These are phyloP conservation scores for Rousettus madagascariensis DNA, from an alignment of 2,797 vertebrate species.

Conservation along the genomic window DNA sequence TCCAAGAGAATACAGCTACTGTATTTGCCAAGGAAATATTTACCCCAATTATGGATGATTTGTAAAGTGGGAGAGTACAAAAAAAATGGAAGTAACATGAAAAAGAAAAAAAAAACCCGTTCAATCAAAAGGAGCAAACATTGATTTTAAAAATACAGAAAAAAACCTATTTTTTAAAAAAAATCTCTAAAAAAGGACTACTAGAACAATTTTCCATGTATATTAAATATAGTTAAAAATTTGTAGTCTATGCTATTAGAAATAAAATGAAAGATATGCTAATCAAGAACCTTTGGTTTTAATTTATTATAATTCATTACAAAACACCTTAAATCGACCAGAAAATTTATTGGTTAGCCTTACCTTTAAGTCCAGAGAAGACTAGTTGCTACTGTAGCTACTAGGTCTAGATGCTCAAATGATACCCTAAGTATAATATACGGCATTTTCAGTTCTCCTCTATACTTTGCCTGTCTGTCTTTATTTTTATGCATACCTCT, in stretches of 20 bases:
- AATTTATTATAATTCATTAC: neutral
- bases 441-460: neutral
- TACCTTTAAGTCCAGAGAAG: neutral
- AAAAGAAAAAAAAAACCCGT: neutral
- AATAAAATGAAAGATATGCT: neutral
- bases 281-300: neutral
- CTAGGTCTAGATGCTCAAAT: neutral
- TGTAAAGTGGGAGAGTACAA: neutral
- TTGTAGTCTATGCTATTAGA: neutral
- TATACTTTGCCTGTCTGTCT: neutral
- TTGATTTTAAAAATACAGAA: neutral
- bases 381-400: neutral
- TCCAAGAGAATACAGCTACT: neutral
- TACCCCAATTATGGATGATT: neutral
- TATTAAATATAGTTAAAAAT: neutral
- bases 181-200: neutral
- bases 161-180: neutral
- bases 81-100: neutral
- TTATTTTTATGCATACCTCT: neutral
- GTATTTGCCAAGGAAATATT: neutral
- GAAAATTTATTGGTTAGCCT: neutral
- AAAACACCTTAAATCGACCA: neutral
- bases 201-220: neutral
- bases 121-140: neutral
- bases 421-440: neutral